Conservation (phyloP, 2,797 vertebrate genomes). For the Poecilia wingei region DNA sequence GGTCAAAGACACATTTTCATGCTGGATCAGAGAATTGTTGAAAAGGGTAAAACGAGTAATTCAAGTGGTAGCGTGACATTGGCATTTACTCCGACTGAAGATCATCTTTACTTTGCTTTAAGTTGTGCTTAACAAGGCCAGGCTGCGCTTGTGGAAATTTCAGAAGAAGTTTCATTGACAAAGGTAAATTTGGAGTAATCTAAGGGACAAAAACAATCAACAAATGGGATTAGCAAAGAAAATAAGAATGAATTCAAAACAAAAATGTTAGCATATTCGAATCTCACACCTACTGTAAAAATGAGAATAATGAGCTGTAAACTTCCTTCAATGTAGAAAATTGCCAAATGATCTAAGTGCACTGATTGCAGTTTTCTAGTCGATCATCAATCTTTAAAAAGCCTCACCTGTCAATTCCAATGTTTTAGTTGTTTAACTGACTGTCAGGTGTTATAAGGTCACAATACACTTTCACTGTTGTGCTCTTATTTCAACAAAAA, state of each 20-base stretch:
- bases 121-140: neutral
- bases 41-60: conserved; percentile 11
- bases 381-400: too few relatives aligned
- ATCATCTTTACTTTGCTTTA: conserved; percentile 4
- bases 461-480: too few relatives aligned
- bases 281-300: neutral
- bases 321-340: neutral
- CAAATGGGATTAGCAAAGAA: neutral
- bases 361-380: too few relatives aligned
- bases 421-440: too few relatives aligned
- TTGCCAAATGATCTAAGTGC: neutral
- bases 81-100: conserved; percentile 17
- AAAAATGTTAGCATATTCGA: neutral
- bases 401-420: too few relatives aligned
- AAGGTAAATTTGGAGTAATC: neutral
- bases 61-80: conserved; percentile 3
- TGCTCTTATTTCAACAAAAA: neutral
- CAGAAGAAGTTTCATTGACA: neutral
- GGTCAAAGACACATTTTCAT: conserved; percentile 14
- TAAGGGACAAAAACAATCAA: neutral
- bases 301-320: neutral
- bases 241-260: neutral
- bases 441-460: neutral
- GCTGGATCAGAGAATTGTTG: conserved; percentile 14
- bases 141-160: neutral